A percentile compares a stretch with the other conserved stretches of the same genome.
Conservation (phyloP, 1,140 invertebrate genomes). For the Leguminivora glycinivorella region DNA sequence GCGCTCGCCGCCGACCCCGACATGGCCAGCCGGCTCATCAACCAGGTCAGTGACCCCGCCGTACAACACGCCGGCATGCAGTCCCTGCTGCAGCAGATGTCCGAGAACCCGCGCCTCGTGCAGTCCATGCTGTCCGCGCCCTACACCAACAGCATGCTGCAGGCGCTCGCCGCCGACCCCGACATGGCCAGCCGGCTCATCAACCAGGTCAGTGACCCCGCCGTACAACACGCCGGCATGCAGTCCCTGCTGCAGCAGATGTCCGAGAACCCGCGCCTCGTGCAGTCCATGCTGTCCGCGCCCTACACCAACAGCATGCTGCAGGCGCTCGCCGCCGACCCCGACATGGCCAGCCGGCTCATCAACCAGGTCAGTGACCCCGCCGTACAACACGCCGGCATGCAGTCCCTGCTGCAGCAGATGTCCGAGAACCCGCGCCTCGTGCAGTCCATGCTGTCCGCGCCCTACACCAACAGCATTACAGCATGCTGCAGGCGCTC, state of each 20-base stretch:
- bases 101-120: slow-evolving; percentile 94
- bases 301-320: slow-evolving; percentile 94
- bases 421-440: slow-evolving; percentile 95
- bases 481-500: slow-evolving; percentile 92
- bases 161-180: slow-evolving; percentile 91
- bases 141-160: slow-evolving; percentile 93
- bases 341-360: slow-evolving; percentile 89
- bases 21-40: slow-evolving; percentile 89
- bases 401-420: slow-evolving; percentile 94
- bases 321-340: slow-evolving; percentile 91
- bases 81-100: slow-evolving; percentile 94
- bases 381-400: slow-evolving; percentile 88
- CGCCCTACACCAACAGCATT: slow-evolving; percentile 95
- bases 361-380: slow-evolving; percentile 84
- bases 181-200: slow-evolving; percentile 90
- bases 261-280: slow-evolving; percentile 93
- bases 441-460: slow-evolving; percentile 94
- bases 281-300: slow-evolving; percentile 94
- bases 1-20: slow-evolving; percentile 91
- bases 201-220: slow-evolving; percentile 66
- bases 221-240: slow-evolving; percentile 90
- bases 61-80: slow-evolving; percentile 93
- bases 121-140: slow-evolving; percentile 95
- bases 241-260: slow-evolving; percentile 95
- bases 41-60: slow-evolving; percentile 63